Base-by-base conservation (phyloP, 2,888 invertebrate genomes). In the Chymomyza fuscimana region DNA sequence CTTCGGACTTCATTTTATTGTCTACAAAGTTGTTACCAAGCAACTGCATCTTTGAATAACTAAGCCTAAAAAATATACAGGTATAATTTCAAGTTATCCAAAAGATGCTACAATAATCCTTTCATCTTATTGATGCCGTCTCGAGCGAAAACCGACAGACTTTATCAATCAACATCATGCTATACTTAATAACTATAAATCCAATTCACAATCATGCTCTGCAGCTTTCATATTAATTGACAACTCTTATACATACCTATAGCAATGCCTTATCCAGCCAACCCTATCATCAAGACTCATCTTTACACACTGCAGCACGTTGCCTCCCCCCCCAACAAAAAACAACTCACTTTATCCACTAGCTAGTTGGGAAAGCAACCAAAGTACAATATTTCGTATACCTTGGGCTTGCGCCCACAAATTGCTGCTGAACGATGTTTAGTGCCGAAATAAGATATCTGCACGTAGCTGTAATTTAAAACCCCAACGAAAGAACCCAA, bases 381-480 rank as follows among this genome's bases (percentile, higher is more conserved):
- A 46, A 46, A 46, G 40, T 46, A 32, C 32, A 5, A 32, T 59
- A 51, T 52, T 54, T 36, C 7, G 63, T 52, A 58, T 32, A 52
- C 68, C 73, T 68, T 66, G 68, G 73, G 51, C 73, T 69, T 69
- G 81, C 81, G 78, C 79, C 81, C 79, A 80, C 81, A 72, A 80
- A 79, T 73, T 71, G 65, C 72, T 72, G 63, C 56, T 36, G 25
- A 68, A 70, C 68, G 52, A 69, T 70, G 74, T 58, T 58, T 59
- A 64, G 60, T 63, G 73, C 68, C 81, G 88, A 86, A 86, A 87
- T 86, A 88, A 88, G 85, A 85, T 86, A 86, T 88, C 85, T 84
- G 83, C 87, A 87, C 87, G 82, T 85, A 82, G 76, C 75, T 81
- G 88, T 82, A 88, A 86, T 86, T 87, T 86, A 85, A 86, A 85